These are phyloP conservation scores for Troides aeacus DNA, from an alignment of 2,888 invertebrate species.

Conservation along the genomic window DNA sequence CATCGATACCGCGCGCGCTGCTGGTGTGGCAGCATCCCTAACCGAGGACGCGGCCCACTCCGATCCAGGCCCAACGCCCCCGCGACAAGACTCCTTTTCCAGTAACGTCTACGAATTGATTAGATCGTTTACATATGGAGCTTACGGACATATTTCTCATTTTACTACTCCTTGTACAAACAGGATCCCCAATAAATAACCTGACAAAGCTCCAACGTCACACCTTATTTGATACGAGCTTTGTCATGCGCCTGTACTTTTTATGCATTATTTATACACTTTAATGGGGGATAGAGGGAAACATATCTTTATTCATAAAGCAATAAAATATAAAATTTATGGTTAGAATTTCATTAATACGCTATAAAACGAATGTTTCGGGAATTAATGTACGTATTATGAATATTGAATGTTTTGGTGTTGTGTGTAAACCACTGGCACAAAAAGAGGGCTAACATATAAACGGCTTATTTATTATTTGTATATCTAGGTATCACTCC, in stretches of 20 bases:
- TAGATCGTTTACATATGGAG: conserved; percentile 35
- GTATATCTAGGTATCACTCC: too few relatives aligned
- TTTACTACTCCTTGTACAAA: conserved; percentile 72
- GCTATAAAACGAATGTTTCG: conserved; percentile 41
- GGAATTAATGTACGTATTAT: conserved; percentile 28
- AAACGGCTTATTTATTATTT: too few relatives aligned
- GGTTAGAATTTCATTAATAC: conserved; percentile 47
- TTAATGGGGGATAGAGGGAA: conserved; percentile 33
- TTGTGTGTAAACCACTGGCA: not conserved
- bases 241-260: conserved; percentile 50
- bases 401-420: conserved; percentile 17
- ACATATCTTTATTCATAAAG: conserved; percentile 49
- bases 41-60: conserved; percentile 17
- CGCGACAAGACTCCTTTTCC: conserved; percentile 37
- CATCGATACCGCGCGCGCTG: conserved; percentile 59
- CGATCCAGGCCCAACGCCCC: conserved; percentile 35
- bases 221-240: conserved; percentile 69
- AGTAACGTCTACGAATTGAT: conserved; percentile 29
- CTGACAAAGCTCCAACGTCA: conserved; percentile 68
- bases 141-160: conserved; percentile 69
- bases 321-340: conserved; percentile 49
- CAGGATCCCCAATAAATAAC: conserved; percentile 69
- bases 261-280: conserved; percentile 36
- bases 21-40: conserved; percentile 40
- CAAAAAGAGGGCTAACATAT: too few relatives aligned